Percentiles rank a stretch among this genome's conserved stretches.
phyloP scores from a whole-genome alignment of 2,113 vertebrate genomes.

The Pandion haliaetus region DNA sequence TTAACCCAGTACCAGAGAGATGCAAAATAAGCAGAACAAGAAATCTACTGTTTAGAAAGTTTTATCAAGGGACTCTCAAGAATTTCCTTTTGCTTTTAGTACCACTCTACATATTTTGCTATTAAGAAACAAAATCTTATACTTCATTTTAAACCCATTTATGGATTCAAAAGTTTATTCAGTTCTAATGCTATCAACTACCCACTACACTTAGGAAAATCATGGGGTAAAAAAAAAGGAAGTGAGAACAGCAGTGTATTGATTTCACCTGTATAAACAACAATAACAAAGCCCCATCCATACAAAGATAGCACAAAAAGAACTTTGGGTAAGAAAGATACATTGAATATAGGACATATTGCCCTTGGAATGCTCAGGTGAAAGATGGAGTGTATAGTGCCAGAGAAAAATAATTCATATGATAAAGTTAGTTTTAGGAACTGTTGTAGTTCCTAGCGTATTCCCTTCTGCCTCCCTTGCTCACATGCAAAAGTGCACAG shows the following conservation, averaged over 20 bases:
- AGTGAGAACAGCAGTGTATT: not conserved
- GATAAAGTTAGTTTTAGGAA: not conserved
- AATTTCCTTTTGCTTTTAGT: not conserved
- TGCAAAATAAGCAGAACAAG: not conserved
- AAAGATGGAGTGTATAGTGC: not conserved
- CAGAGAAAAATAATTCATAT: not conserved
- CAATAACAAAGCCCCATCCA: rapidly evolving
- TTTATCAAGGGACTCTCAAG: not conserved
- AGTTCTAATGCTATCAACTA: not conserved
- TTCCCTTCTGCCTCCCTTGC: not conserved
- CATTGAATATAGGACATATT: not conserved
- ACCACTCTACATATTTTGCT: not conserved
- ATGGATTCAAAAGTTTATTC: not conserved
- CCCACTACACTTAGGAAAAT: not conserved
- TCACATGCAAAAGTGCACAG: not conserved
- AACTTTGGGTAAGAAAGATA: not conserved
- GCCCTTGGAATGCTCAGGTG: not conserved
- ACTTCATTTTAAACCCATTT: not conserved
- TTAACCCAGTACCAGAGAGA: not conserved
- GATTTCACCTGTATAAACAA: not conserved
- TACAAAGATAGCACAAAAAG: not conserved
- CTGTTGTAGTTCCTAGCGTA: not conserved
- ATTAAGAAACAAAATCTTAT: not conserved
- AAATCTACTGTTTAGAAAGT: not conserved
- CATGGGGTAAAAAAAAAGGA: not conserved